phyloP scores from a whole-genome alignment of 1,140 invertebrate species.

The Leptoteleia sp. region DNA sequence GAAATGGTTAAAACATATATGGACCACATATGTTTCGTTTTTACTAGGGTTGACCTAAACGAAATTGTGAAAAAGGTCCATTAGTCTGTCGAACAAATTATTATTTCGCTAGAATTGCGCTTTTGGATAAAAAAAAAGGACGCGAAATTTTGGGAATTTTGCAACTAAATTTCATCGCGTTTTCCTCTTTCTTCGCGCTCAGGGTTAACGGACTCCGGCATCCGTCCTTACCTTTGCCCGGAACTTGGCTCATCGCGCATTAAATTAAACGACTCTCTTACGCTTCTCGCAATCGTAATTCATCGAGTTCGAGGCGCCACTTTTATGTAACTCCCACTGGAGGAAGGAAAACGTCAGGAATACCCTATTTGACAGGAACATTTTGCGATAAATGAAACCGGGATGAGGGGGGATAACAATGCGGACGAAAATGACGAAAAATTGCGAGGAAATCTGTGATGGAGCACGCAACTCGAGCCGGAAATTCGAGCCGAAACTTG shows the following conservation, averaged over 20 bases:
- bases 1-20: no score
- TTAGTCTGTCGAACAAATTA: no score
- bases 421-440: no score
- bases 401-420: no score
- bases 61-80: no score
- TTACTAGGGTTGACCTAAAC: no score
- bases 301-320: slow-evolving; percentile 25
- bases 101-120: no score
- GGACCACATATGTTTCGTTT: no score
- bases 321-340: slow-evolving; percentile 44
- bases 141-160: neutral
- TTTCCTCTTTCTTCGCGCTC: slow-evolving; percentile 29
- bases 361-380: slow-evolving; percentile 55
- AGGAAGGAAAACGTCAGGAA: slow-evolving; percentile 44
- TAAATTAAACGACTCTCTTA: slow-evolving; percentile 58
- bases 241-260: slow-evolving; percentile 57
- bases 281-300: slow-evolving; percentile 43
- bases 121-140: no score
- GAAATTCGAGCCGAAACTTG: slow-evolving; percentile 34
- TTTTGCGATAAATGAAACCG: no score
- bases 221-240: slow-evolving; percentile 55
- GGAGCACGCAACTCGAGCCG: no score
- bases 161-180: slow-evolving; percentile 9
- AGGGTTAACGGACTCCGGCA: slow-evolving; percentile 50
- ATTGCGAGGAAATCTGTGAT: no score